Evolutionary conservation across 2,797 vertebrate genomes (phyloP), one percentile per base, ranked within the genome.

Genomic region (Gymnothorax javanicus): DNA sequence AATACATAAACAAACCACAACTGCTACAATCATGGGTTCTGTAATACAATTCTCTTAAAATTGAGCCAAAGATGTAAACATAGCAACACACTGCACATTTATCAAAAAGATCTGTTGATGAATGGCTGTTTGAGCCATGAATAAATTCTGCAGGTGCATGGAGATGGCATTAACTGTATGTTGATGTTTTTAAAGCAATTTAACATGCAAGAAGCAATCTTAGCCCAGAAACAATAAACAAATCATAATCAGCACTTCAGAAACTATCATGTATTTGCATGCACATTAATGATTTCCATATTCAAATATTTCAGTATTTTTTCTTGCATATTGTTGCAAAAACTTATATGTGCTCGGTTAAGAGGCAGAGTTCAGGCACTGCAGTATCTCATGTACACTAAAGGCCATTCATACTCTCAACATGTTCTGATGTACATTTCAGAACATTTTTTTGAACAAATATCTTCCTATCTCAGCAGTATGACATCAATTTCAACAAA

Each of bases 141-240:
- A 88, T 69, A 60, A 12, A 69, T 43, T 27, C 73, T 56, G 33
- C 25, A 62, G 33, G 25, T 71, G 73, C 75, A 54, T 84, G 56
- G 86, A 84, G 56, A 71, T 23, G 79, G 82, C 4, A 85, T 91
- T 84, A 91, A 89, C 86, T 33, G 64, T 64, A 50, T 0, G 82
- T 64, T 56, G 59, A 67, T 85, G 87, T 89, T 87, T 84, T 91
- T 86, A 88, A 73, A 56, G 60, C 58, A 60, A 64, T 52, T 84
- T 54, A 71, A 62, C 60, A 57, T 57, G 60, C 85, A 62, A 82
- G 50, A 81, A 43, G 56, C 85, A 85, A 33, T 62, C 7, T 50
- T 81, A 56, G 50, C 52, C 54, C 52, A 54, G 3, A 50, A 54
- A 56, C 52, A 56, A 11, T n/a, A 23, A 23, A n/a, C 56, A n/a